phyloP scores from a whole-genome alignment of 1,140 invertebrate species.

The Hirudo medicinalis region DNA sequence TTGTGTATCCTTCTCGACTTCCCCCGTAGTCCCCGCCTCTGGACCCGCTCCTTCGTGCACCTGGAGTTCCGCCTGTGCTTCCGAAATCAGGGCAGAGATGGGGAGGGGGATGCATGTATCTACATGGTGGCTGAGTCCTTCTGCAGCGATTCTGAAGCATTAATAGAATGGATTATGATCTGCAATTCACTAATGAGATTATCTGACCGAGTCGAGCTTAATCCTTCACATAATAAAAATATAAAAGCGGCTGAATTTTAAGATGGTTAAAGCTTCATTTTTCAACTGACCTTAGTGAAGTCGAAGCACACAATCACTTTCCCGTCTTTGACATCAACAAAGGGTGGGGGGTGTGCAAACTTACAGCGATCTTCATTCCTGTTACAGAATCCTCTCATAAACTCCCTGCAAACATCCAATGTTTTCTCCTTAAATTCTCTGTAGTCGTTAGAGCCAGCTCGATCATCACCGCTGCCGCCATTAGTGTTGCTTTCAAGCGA shows the following conservation, averaged over 20 bases:
- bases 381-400: slow-evolving; percentile 6
- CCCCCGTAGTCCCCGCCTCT: neutral
- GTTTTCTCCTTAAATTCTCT: slow-evolving; percentile 43
- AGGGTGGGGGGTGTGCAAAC: slow-evolving; percentile 95
- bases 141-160: slow-evolving; percentile 28
- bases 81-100: slow-evolving; percentile 70
- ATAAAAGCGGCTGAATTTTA: neutral
- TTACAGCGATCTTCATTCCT: slow-evolving; percentile 86
- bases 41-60: neutral
- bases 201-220: too few species aligned
- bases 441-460: neutral
- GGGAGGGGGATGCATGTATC: slow-evolving; percentile 15
- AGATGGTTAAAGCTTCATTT: too few species aligned
- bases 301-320: slow-evolving; percentile 99
- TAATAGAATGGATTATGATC: slow-evolving; percentile 29
- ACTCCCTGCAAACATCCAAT: slow-evolving; percentile 23
- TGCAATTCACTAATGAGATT: neutral
- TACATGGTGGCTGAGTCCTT: slow-evolving; percentile 12
- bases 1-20: neutral
- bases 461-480: neutral
- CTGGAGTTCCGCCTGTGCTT: slow-evolving; percentile 76
- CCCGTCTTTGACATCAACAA: slow-evolving; percentile 98
- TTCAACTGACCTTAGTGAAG: slow-evolving; percentile 83
- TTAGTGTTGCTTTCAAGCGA: neutral
- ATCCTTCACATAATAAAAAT: neutral